Conservation (phyloP, 2,888 invertebrate genomes). For the Mactromeris polynyma region DNA sequence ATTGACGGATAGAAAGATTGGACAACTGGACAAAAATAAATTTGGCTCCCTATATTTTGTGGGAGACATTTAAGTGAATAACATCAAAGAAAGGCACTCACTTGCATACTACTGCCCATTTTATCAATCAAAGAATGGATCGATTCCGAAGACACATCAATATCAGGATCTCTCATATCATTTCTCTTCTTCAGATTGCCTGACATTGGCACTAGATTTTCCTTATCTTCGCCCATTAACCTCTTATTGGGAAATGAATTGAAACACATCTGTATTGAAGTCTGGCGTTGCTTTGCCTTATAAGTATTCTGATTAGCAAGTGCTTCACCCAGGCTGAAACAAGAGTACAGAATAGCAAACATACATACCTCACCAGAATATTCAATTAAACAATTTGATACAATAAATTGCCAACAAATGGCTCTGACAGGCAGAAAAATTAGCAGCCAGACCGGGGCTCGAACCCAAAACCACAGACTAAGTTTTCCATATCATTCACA, state of each 20-base stretch:
- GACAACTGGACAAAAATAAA: too few species aligned
- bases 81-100: constrained; percentile 70
- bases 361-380: too few species aligned
- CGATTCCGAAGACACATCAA: constrained; percentile 54
- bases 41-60: too few species aligned
- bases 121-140: constrained; percentile 82
- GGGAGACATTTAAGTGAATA: background rate
- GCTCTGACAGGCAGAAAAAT: too few species aligned
- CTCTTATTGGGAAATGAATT: constrained; percentile 30
- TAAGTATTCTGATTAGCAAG: constrained; percentile 73
- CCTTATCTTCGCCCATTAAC: constrained; percentile 64
- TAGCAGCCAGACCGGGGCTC: too few species aligned
- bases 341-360: background rate
- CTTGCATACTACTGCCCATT: constrained; percentile 83
- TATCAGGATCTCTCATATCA: background rate
- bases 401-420: too few species aligned
- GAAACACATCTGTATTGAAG: constrained; percentile 10
- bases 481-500: too few species aligned
- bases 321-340: constrained; percentile 78
- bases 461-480: too few species aligned
- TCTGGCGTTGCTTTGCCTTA: constrained; percentile 42
- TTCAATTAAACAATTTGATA: too few species aligned
- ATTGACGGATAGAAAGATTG: too few species aligned
- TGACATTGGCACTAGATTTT: constrained; percentile 64
- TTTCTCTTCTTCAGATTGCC: background rate